Evolutionary conservation across 2,797 vertebrate species (phyloP).

Genomic region (Karalla daura): DNA sequence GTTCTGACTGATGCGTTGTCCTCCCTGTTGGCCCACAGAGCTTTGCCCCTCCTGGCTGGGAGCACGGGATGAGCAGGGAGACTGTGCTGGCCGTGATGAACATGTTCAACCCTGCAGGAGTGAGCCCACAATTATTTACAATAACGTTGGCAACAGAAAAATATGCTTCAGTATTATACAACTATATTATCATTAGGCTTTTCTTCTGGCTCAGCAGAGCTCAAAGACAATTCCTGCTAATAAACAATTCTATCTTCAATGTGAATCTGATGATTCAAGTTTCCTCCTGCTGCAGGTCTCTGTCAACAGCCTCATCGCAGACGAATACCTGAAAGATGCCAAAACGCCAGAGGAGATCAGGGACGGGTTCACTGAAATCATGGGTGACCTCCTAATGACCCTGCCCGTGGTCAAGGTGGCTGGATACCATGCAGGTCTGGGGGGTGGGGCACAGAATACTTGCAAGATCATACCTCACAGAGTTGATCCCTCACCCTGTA

Average conservation of each 20-base stretch:
- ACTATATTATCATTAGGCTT: too few species aligned
- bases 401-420: constrained; percentile 81
- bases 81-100: constrained; percentile 65
- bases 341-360: constrained; percentile 78
- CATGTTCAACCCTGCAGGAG: constrained; percentile 71
- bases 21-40: constrained; percentile 53
- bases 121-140: too few species aligned
- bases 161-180: too few species aligned
- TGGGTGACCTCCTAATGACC: constrained; percentile 86
- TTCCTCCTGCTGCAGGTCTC: constrained; percentile 46
- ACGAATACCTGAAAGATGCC: constrained; percentile 83
- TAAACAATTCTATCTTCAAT: background rate
- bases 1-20: background rate
- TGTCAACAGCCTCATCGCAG: constrained; percentile 67
- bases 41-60: constrained; percentile 74
- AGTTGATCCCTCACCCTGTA: background rate
- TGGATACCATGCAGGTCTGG: constrained; percentile 86
- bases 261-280: background rate
- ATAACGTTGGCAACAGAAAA: too few species aligned
- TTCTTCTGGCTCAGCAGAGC: background rate
- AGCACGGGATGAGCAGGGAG: constrained; percentile 74
- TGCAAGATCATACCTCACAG: too few species aligned
- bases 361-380: constrained; percentile 81
- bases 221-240: background rate
- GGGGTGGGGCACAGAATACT: background rate